Percentiles rank a stretch among this genome's conserved stretches.
Evolutionary conservation across 2,797 vertebrate genomes (phyloP).

Genomic region (Otolemur crassicaudatus): DNA sequence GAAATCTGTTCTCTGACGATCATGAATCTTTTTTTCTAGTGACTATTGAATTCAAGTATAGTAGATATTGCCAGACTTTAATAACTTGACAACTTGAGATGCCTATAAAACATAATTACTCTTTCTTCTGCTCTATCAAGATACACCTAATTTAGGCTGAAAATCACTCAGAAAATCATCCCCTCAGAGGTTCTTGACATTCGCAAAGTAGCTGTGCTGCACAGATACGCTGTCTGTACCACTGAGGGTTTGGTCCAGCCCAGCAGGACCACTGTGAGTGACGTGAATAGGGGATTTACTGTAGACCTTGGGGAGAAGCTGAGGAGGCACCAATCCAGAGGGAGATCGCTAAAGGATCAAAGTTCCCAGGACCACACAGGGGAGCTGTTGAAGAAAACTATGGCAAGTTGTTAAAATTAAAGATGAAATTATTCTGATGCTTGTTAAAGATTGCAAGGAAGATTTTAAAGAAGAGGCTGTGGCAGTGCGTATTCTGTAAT

Average conservation of each 20-base stretch:
- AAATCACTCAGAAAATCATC: background rate
- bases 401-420: background rate
- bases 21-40: background rate
- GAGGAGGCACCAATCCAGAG: background rate
- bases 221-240: background rate
- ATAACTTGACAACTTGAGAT: slow-evolving; percentile 11
- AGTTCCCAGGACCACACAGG: background rate
- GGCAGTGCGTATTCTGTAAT: background rate
- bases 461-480: background rate
- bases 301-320: background rate
- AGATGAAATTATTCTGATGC: background rate
- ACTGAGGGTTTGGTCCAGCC: background rate
- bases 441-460: background rate
- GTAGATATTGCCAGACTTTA: slow-evolving; percentile 23
- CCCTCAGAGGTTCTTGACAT: background rate
- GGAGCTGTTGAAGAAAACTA: background rate
- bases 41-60: slow-evolving; percentile 46
- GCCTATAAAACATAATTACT: slow-evolving; percentile 7
- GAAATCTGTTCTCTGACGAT: slow-evolving; percentile 25
- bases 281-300: background rate
- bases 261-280: background rate
- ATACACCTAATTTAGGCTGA: background rate
- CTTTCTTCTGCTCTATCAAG: background rate
- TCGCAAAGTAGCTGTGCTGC: background rate
- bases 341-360: background rate